Evolutionary conservation across 2,888 invertebrate species (phyloP).

Genomic region (Reticulitermes lucifugus): DNA sequence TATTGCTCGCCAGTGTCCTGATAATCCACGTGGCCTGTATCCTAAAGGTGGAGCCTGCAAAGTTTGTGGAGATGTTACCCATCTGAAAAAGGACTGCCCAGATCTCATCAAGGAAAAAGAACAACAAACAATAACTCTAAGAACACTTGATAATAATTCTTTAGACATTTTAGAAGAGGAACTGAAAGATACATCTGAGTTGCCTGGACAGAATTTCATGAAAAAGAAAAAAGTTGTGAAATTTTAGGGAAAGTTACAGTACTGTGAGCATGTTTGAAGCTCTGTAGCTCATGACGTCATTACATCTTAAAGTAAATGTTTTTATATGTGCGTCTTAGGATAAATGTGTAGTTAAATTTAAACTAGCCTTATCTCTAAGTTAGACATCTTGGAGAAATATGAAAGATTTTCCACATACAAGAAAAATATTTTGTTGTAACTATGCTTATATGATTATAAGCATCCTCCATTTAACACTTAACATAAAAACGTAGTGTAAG

Average conservation of each 20-base stretch:
- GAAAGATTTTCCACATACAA: no score
- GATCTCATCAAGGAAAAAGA: conserved; percentile 67
- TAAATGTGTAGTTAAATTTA: no score
- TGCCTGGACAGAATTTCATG: background rate
- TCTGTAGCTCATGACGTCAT: no score
- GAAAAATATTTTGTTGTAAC: no score
- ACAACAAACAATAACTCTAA: conserved; percentile 65
- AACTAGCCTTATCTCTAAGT: no score
- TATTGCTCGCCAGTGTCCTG: conserved; percentile 87
- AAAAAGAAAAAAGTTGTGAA: conserved; percentile 4
- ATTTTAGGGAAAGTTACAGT: background rate
- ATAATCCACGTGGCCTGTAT: conserved; percentile 88
- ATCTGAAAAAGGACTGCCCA: conserved; percentile 85
- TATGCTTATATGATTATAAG: no score
- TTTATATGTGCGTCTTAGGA: no score
- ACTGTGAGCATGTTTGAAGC: background rate
- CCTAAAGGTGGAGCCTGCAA: conserved; percentile 88
- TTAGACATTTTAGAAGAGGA: conserved; percentile 64
- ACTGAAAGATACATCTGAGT: conserved; percentile 27
- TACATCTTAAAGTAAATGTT: no score
- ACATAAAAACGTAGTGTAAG: no score
- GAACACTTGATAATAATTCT: conserved; percentile 62
- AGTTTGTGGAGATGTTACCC: conserved; percentile 86
- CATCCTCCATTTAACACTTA: no score
- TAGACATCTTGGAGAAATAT: no score